Base-by-base conservation (phyloP, 2,113 vertebrate species). In the Silurus asotus region DNA sequence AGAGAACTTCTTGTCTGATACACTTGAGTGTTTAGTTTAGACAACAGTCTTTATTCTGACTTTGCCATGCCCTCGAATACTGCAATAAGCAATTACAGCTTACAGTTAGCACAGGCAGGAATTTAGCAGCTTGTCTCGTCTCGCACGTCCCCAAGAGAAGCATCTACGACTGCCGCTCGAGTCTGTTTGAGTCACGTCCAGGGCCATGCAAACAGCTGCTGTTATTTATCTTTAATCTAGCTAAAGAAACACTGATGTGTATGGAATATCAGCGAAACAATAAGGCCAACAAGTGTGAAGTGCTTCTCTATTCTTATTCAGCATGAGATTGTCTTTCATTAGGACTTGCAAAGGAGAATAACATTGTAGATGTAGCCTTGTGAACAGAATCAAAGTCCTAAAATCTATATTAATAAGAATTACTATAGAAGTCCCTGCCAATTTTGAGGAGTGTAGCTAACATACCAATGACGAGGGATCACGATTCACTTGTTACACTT, bases 1-100 rank as follows among this genome's bases (percentile, higher is more conserved):
- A 19, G 11, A 14, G 74, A 77, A 25, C 51, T 15, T 53, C 67
- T 23, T 59, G 45, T 70, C 55, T 15, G 14, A 53, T 51, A 20
- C 88, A 89, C 74, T 65, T 88, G 37, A 37, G 70, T 82, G 90
- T 90, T 58, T 91, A 90, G 89, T 90, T 91, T 90, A 91, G 83
- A 37, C 78, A 90, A 85, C 83, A 89, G 89, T 77, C 89, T 88
- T 85, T 87, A 89, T 14, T 37, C 69, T 79, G 89, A 93, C 91
- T 87, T 86, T 56, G 88, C 89, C 84, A 77, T 72, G 72, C 80
- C 76, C 86, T 20, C 8, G 81, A 90, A 93, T 89, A 92, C 93
- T 91, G 85, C 92, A 90, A 93, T 89, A 92, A 94, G 94, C 92
- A 93, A 91, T 93, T 93, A 93, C 80, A 69, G 82, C 87, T 81